phyloP scores from a whole-genome alignment of 1,140 invertebrate genomes.

The Sminthurides bifidus region DNA sequence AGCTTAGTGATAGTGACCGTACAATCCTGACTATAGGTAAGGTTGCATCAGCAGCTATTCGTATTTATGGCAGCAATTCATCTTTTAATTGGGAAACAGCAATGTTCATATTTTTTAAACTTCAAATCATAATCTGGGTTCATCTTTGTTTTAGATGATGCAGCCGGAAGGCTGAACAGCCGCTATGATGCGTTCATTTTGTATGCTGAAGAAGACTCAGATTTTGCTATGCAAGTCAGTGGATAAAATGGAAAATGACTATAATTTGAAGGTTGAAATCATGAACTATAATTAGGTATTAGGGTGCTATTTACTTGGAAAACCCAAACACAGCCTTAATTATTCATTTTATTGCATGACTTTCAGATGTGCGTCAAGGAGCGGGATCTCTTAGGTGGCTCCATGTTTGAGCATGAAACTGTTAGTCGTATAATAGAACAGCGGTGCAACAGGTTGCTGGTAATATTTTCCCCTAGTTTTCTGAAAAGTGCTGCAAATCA shows the following conservation, averaged over 20 bases:
- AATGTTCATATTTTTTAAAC: not conserved
- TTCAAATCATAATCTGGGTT: slow-evolving; percentile 1
- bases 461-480: slow-evolving; percentile 59
- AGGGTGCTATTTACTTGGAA: too few species aligned
- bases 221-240: slow-evolving; percentile 50
- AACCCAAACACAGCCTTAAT: too few species aligned
- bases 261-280: slow-evolving; percentile 46
- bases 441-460: slow-evolving; percentile 56
- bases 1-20: slow-evolving; percentile 9
- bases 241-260: slow-evolving; percentile 47
- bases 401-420: slow-evolving; percentile 53
- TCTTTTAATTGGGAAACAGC: too few species aligned
- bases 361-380: slow-evolving; percentile 54
- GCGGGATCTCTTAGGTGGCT: slow-evolving; percentile 50
- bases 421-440: slow-evolving; percentile 58
- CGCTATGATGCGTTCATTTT: slow-evolving; percentile 57
- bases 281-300: slow-evolving; percentile 1
- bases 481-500: slow-evolving; percentile 52
- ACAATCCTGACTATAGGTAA: slow-evolving; percentile 17
- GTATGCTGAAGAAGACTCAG: slow-evolving; percentile 53
- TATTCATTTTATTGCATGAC: not conserved
- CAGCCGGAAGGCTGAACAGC: slow-evolving; percentile 41
- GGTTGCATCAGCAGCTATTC: not conserved
- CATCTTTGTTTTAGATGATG: slow-evolving; percentile 39
- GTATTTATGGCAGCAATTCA: too few species aligned